A percentile compares a stretch with the other conserved stretches of the same genome.
phyloP scores from a whole-genome alignment of 2,113 vertebrate species.

The Pelmatolapia mariae region DNA sequence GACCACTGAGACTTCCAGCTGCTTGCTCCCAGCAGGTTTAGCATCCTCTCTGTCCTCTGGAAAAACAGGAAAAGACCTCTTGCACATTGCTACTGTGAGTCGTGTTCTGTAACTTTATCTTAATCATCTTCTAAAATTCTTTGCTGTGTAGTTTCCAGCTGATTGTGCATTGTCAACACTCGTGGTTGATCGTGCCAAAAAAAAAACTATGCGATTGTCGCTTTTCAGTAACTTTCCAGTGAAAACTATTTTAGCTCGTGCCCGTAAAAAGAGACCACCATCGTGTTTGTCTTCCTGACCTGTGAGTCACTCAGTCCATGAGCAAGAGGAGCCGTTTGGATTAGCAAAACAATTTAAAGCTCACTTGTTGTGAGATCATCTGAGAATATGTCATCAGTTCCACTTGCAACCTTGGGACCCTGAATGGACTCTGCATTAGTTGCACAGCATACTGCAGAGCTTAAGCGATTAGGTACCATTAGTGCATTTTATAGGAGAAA shows the following conservation, averaged over 20 bases:
- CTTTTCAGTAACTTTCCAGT: background rate
- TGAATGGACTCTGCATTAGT: conserved; percentile 4
- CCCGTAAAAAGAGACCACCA: background rate
- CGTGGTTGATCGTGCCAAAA: background rate
- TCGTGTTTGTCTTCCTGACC: background rate
- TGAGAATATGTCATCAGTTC: conserved; percentile 36
- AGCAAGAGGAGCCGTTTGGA: background rate
- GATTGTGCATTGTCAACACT: background rate
- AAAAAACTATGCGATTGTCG: background rate
- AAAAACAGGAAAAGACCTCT: conserved; percentile 21
- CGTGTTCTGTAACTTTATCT: background rate
- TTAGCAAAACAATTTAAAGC: background rate
- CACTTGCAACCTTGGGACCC: background rate
- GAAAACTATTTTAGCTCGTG: background rate
- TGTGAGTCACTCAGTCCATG: conserved; percentile 4
- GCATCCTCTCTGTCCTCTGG: conserved; percentile 12
- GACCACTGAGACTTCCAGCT: conserved; percentile 16
- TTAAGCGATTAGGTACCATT: conserved; percentile 10
- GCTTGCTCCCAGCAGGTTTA: background rate
- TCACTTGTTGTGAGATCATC: conserved; percentile 28
- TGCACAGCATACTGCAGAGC: background rate
- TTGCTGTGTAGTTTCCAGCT: background rate
- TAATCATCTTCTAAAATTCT: background rate
- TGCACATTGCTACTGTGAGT: background rate
- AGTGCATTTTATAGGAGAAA: background rate